Percentiles rank a stretch among this genome's conserved stretches.
These are phyloP conservation scores for Leptopilina drosophilae DNA, from an alignment of 2,888 invertebrate genomes.

Conservation along the genomic window DNA sequence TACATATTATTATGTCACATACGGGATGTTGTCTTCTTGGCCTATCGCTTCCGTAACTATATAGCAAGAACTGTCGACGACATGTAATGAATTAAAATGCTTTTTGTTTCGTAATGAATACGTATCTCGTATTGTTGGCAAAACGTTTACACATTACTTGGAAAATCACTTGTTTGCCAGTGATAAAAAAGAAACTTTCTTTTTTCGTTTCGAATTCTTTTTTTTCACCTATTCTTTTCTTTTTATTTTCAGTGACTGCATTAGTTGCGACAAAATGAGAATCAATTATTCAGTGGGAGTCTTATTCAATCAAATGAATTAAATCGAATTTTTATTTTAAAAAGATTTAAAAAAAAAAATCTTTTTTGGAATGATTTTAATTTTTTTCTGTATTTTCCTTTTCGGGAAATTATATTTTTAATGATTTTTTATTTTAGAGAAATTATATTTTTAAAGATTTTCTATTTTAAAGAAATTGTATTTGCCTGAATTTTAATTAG, in stretches of 20 bases:
- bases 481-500: too few species aligned
- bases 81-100: constrained; percentile 26
- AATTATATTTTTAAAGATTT: too few species aligned
- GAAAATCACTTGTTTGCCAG: background rate
- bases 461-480: too few species aligned
- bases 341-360: too few species aligned
- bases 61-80: constrained; percentile 21
- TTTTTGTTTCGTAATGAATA: constrained; percentile 20
- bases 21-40: constrained; percentile 37
- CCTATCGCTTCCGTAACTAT: constrained; percentile 35
- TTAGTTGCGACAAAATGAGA: too few species aligned
- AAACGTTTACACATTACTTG: background rate
- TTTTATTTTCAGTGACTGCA: background rate
- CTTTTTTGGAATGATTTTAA: too few species aligned
- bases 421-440: too few species aligned
- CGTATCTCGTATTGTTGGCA: background rate
- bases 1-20: constrained; percentile 17
- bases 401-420: too few species aligned
- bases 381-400: too few species aligned
- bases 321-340: too few species aligned
- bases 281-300: too few species aligned
- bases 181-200: background rate
- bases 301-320: too few species aligned
- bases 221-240: background rate
- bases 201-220: background rate